Evolutionary conservation across 2,888 invertebrate genomes (phyloP), one percentile per base, ranked within the genome.

Genomic region (Ophioninae sp.): DNA sequence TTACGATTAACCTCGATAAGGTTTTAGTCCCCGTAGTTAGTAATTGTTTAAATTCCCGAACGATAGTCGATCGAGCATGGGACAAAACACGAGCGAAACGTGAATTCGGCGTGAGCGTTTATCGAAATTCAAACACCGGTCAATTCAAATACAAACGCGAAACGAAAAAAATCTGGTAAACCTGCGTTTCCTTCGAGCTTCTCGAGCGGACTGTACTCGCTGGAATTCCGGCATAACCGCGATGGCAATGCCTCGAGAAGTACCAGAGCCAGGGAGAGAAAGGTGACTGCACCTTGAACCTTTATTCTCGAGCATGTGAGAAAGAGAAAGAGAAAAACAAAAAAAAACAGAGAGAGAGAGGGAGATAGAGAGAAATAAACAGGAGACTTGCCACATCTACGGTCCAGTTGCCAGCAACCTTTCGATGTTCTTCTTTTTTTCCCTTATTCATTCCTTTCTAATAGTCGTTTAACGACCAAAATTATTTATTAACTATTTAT

Each of bases 251-350:
- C 30, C 64, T 68, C 75, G 81, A 61, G 81, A 10, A 20, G 56
- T 61, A 37, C 41, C 50, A 70, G 57, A 80, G 79, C 73, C 87
- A 67, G 65, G 37, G 39, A 39, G 39, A 56, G 87, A 88, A 88
- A 89, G 91, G 89, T 89, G 88, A 90, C 87, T 89, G 89, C 89
- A 90, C 89, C 89, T 90, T 90, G 89, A 88, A 89, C 89, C 83
- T 61, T 72, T 64, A 70, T 61, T 77, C 67, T 69, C 79, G 81
- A 82, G 85, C 87, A 84, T 85, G 85, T 81, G 13, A 83, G 81
- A 82, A 41, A 81, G 85, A 79, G 81, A 81, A 13, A 83, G 83
- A 41, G 82, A 86, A 81, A 82, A 81, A 13, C 83, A 87, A 84
- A 81, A 77, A 62, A 20, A 73, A 17, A 68, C 77, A 77, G 50